phyloP scores from a whole-genome alignment of 2,888 invertebrate species.

The Caenorhabditis virilis region DNA sequence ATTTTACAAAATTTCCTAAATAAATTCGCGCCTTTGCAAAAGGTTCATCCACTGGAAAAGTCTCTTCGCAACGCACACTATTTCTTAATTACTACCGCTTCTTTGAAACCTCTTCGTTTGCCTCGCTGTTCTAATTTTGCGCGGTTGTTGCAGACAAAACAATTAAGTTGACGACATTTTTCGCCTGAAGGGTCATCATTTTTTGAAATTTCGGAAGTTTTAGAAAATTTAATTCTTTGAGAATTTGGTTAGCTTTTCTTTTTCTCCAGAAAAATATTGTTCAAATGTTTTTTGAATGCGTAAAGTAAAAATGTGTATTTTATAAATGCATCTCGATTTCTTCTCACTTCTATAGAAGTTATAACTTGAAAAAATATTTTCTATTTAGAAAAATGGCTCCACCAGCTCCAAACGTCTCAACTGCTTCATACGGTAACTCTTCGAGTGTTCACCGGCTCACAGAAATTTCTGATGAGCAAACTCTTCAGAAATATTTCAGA shows the following conservation, averaged over 20 bases:
- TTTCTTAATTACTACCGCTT: not conserved
- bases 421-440: not conserved
- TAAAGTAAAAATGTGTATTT: not conserved
- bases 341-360: not conserved
- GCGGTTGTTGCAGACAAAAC: not conserved
- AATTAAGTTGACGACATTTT: not conserved
- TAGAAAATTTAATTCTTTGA: not conserved
- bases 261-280: not conserved
- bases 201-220: not conserved
- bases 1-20: not conserved
- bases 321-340: not conserved
- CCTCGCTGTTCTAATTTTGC: not conserved
- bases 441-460: slow-evolving; percentile 13
- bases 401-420: not conserved
- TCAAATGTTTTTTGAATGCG: not conserved
- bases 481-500: slow-evolving; percentile 79
- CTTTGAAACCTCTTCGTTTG: not conserved
- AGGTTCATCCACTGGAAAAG: not conserved
- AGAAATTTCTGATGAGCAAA: slow-evolving; percentile 44
- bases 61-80: not conserved
- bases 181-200: not conserved
- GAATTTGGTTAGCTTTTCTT: not conserved
- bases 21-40: not conserved
- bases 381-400: slow-evolving; percentile 5
- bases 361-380: not conserved